Percentiles rank a stretch among this genome's conserved stretches.
phyloP scores from a whole-genome alignment of 2,797 vertebrate species.

The Mionectes olivaceus region DNA sequence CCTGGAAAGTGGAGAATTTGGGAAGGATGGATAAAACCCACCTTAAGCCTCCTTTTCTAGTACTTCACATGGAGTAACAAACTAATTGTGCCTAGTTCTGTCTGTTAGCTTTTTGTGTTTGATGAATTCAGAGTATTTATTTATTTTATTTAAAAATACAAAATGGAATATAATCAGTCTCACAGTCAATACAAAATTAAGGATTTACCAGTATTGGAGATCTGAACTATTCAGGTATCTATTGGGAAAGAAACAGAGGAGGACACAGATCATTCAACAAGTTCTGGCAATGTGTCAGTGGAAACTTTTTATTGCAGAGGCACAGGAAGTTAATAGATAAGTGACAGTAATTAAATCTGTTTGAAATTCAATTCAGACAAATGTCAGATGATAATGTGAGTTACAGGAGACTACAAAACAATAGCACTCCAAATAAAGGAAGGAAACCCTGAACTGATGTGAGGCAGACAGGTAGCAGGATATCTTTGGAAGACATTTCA shows the following conservation, averaged over 20 bases:
- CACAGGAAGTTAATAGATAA: slow-evolving; percentile 35
- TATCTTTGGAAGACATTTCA: not conserved
- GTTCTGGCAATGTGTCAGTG: slow-evolving; percentile 28
- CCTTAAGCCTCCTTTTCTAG: not conserved
- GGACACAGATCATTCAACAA: not conserved
- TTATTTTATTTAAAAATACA: not conserved
- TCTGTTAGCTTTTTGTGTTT: not conserved
- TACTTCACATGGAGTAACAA: not conserved
- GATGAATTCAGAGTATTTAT: not conserved
- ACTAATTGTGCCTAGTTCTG: not conserved
- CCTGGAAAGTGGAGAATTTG: not conserved
- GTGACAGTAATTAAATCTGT: not conserved
- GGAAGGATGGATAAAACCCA: not conserved
- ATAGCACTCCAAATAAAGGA: slow-evolving; percentile 36
- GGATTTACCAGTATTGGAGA: not conserved
- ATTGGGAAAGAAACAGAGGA: not conserved
- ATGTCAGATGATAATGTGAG: not conserved
- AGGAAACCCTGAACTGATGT: not conserved
- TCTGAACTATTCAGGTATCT: not conserved
- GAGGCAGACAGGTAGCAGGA: not conserved
- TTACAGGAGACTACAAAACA: slow-evolving; percentile 23
- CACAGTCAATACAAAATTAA: not conserved
- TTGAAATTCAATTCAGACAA: slow-evolving; percentile 18
- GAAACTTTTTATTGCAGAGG: not conserved
- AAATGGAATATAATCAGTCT: not conserved